These are phyloP conservation scores for Oligia strigilis DNA, from an alignment of 2,888 invertebrate genomes.

Conservation along the genomic window DNA sequence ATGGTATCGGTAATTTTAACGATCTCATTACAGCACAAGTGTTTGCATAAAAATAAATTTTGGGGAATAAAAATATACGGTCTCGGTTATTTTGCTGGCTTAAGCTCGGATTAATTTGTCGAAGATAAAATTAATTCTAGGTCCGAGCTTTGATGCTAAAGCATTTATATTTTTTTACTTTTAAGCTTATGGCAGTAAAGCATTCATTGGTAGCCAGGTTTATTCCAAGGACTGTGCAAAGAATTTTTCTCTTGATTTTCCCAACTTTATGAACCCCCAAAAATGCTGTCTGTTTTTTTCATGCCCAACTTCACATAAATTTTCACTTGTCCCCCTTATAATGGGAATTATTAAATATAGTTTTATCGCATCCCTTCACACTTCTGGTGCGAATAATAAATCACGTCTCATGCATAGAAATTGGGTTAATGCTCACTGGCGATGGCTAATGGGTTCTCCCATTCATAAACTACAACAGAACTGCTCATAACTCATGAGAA, in stretches of 20 bases:
- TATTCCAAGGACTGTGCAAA: not conserved
- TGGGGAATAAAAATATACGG: conserved; percentile 10
- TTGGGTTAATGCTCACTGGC: conserved; percentile 32
- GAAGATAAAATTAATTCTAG: conserved; percentile 8
- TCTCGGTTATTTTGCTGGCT: conserved; percentile 12
- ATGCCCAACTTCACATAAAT: not conserved
- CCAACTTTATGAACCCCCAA: not conserved
- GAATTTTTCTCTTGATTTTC: not conserved
- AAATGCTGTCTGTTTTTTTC: not conserved
- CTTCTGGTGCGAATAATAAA: conserved; percentile 31
- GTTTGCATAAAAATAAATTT: conserved; percentile 49
- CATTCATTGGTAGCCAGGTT: conserved; percentile 5
- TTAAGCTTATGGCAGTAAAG: conserved; percentile 4
- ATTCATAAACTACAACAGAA: conserved; percentile 39
- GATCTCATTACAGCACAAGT: conserved; percentile 50
- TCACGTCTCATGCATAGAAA: conserved; percentile 46
- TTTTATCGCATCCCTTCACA: conserved; percentile 16
- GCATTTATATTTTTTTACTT: conserved; percentile 4
- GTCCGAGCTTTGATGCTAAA: conserved; percentile 6
- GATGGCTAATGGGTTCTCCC: conserved; percentile 38
- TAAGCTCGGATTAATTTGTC: conserved; percentile 13
- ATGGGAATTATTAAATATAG: conserved; percentile 15
- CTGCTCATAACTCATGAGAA: conserved; percentile 14
- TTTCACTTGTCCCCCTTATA: not conserved
- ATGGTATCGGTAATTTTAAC: conserved; percentile 43